Evolutionary conservation across 2,113 vertebrate genomes (phyloP), one percentile per base, ranked within the genome.

Genomic region (Colius striatus): DNA sequence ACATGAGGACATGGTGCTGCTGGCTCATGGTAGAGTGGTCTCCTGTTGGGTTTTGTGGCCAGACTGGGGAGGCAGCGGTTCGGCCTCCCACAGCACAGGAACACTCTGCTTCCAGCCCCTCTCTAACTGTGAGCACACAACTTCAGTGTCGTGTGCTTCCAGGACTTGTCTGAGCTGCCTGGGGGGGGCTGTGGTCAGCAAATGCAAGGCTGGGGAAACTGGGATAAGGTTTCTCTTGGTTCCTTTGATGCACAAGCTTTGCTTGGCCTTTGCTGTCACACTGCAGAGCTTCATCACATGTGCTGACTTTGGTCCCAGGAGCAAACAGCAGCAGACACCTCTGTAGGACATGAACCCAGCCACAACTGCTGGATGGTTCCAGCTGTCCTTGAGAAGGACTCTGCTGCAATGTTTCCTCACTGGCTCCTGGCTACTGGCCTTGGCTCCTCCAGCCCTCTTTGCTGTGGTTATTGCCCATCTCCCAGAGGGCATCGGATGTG

Each of bases 281-380:
- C 27, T 36, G 25, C 3, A 0, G 51, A 50, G 72, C 60, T 25
- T 70, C 38, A 34, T 63, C 76, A 11, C 12, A 11, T 0, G 0
- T 21, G 25, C 34, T 47, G 32, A 34, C 29, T 58, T 47, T 78
- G 57, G 7, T 53, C 16, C 43, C 51, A 62, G 74, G 48, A 79
- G 20, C 5, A 72, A 41, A 11, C 2, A 1, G n/a, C 30, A 55
- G 58, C 57, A 76, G 45, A 62, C n/a, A 23, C 51, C 51, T 66
- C 65, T 72, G 76, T 0, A 19, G 65, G 32, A 76, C 13, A 5
- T 1, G n/a, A 34, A 7, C 55, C 36, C 16, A 36, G 61, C 16
- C 74, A 41, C n/a, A 23, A 41, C 55, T 87, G 73, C 36, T 19
- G 5, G 70, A 43, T 30, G 47, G 20, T 51, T 29, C 30, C n/a